Evolutionary conservation across 2,113 vertebrate species (phyloP).

Genomic region (Notiomystis cincta): DNA sequence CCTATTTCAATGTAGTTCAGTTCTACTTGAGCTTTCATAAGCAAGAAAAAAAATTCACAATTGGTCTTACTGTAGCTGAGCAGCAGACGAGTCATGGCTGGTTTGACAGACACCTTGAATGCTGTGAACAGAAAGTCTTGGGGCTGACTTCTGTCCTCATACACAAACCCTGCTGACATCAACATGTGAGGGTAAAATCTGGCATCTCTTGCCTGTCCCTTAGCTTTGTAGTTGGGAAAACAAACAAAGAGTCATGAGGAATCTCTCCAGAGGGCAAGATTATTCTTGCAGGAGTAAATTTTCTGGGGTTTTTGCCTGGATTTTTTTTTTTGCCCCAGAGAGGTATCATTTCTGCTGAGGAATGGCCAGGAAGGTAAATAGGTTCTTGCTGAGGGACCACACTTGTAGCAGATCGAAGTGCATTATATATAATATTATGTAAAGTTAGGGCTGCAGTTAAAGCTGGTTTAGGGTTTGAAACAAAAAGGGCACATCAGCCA

Average conservation of each 20-base stretch:
- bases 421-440: neutral
- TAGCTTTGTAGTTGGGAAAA: neutral
- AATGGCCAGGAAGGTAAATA: neutral
- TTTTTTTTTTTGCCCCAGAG: neutral
- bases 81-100: neutral
- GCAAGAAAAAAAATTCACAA: neutral
- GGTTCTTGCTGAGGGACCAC: neutral
- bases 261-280: neutral
- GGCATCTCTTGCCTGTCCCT: neutral
- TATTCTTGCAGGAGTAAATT: neutral
- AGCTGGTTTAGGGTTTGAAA: neutral
- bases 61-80: neutral
- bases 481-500: neutral
- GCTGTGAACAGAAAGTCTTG: rapidly evolving
- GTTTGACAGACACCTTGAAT: neutral
- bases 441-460: neutral
- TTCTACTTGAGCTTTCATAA: neutral
- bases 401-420: neutral
- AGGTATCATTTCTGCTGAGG: neutral
- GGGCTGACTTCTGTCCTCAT: neutral
- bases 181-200: neutral
- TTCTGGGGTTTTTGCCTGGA: neutral
- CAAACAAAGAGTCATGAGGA: neutral
- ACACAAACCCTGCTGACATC: neutral
- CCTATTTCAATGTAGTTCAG: neutral